Conservation (phyloP, 2,113 vertebrate genomes). For the Cepphus grylle region DNA sequence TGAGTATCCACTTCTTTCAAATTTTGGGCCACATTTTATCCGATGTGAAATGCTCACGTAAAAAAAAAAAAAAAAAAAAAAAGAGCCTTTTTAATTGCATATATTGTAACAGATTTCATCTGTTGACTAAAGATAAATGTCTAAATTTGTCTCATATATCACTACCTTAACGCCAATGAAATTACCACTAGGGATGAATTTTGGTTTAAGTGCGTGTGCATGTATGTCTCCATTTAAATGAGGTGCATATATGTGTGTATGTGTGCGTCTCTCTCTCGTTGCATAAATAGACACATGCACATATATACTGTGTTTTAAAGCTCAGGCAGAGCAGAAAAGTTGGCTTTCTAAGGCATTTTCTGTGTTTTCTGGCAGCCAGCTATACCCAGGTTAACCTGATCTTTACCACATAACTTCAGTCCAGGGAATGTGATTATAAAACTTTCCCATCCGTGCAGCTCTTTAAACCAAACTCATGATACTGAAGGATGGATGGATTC, state of each 20-base stretch:
- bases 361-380: constrained; percentile 53
- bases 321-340: not conserved
- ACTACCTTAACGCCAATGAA: not conserved
- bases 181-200: not conserved
- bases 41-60: rapidly evolving
- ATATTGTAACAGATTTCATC: not conserved
- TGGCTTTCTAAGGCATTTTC: constrained; percentile 57
- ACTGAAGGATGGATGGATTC: constrained; percentile 1
- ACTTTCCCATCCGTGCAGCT: constrained; percentile 31
- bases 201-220: not conserved
- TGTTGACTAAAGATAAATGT: not conserved
- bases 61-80: not conserved
- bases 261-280: not conserved
- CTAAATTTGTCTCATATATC: not conserved
- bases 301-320: not conserved
- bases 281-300: not conserved
- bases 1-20: not conserved
- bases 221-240: not conserved
- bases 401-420: constrained; percentile 46
- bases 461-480: not conserved
- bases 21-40: not conserved
- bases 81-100: rapidly evolving
- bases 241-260: not conserved
- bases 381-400: constrained; percentile 55
- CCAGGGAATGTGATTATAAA: constrained; percentile 61